Conservation (phyloP, 1,140 invertebrate genomes). For the Drosophila paulistorum region DNA sequence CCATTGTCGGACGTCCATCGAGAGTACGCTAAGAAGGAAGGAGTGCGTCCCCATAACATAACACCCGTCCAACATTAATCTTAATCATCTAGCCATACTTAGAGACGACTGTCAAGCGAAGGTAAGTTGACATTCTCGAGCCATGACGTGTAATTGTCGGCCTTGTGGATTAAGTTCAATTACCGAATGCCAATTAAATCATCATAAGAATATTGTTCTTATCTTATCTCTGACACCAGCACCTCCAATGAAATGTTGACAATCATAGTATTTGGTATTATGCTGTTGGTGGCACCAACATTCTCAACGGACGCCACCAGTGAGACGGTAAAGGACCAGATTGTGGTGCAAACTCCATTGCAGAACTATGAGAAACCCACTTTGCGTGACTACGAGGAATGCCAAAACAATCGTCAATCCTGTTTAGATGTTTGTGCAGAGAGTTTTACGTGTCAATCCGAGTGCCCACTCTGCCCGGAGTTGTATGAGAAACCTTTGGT, state of each 20-base stretch:
- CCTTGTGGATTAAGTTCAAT: conserved; percentile 17
- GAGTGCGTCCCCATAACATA: neutral
- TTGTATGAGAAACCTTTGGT: conserved; percentile 60
- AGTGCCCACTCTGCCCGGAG: conserved; percentile 68
- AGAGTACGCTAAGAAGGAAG: neutral
- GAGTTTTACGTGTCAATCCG: conserved; percentile 25
- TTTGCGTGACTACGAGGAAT: conserved; percentile 66
- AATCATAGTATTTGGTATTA: conserved; percentile 20
- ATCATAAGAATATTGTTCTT: conserved; percentile 13
- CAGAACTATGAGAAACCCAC: conserved; percentile 71
- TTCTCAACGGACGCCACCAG: neutral
- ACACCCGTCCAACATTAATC: neutral
- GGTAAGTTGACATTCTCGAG: conserved; percentile 29
- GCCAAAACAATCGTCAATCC: conserved; percentile 47
- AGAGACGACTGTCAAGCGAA: conserved; percentile 19
- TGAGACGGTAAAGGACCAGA: conserved; percentile 39
- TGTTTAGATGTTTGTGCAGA: conserved; percentile 45
- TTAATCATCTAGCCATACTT: conserved; percentile 3
- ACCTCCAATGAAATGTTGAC: neutral
- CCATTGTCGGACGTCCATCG: conserved; percentile 20
- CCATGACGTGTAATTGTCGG: conserved; percentile 8
- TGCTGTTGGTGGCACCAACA: conserved; percentile 30
- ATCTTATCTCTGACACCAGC: conserved; percentile 15
- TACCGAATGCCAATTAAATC: conserved; percentile 15
- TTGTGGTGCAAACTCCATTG: conserved; percentile 66